phyloP scores from a whole-genome alignment of 2,113 vertebrate species.

The Passer domesticus region DNA sequence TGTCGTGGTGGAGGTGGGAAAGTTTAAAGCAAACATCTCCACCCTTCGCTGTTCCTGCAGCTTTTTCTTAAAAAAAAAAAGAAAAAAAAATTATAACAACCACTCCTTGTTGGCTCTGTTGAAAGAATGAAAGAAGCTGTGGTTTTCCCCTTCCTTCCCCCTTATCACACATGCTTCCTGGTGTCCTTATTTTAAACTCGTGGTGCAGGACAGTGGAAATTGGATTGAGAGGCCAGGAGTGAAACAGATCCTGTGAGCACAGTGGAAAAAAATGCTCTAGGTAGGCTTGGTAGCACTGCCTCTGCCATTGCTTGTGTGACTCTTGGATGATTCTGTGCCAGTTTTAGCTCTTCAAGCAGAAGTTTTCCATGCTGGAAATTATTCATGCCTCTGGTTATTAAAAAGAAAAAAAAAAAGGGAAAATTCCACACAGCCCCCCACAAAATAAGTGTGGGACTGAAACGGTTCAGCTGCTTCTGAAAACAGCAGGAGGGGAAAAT shows the following conservation, averaged over 20 bases:
- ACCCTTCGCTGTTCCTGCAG: neutral
- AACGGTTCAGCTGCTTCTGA: neutral
- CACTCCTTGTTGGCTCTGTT: neutral
- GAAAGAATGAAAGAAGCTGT: slow-evolving; percentile 52
- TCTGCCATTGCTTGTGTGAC: slow-evolving; percentile 29
- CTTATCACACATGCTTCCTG: slow-evolving; percentile 44
- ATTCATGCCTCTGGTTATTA: slow-evolving; percentile 7
- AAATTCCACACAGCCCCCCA: neutral
- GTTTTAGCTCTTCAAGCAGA: slow-evolving; percentile 63
- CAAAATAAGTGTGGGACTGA: neutral
- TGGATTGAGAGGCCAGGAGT: slow-evolving; percentile 13
- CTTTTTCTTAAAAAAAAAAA: neutral
- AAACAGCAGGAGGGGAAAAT: slow-evolving; percentile 6
- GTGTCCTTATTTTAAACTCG: slow-evolving; percentile 41
- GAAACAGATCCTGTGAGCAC: slow-evolving; percentile 53
- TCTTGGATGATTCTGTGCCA: slow-evolving; percentile 31
- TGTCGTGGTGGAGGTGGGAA: neutral
- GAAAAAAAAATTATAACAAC: neutral
- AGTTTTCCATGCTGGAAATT: slow-evolving; percentile 54
- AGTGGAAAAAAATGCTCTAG: slow-evolving; percentile 53
- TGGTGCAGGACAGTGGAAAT: slow-evolving; percentile 31
- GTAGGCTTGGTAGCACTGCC: slow-evolving; percentile 20
- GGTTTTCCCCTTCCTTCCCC: slow-evolving; percentile 48
- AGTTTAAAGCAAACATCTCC: neutral
- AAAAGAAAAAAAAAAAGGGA: neutral